A percentile compares a stretch with the other conserved stretches of the same genome.
These are phyloP conservation scores for Adela reaumurella DNA, from an alignment of 2,888 invertebrate genomes.

Conservation along the genomic window DNA sequence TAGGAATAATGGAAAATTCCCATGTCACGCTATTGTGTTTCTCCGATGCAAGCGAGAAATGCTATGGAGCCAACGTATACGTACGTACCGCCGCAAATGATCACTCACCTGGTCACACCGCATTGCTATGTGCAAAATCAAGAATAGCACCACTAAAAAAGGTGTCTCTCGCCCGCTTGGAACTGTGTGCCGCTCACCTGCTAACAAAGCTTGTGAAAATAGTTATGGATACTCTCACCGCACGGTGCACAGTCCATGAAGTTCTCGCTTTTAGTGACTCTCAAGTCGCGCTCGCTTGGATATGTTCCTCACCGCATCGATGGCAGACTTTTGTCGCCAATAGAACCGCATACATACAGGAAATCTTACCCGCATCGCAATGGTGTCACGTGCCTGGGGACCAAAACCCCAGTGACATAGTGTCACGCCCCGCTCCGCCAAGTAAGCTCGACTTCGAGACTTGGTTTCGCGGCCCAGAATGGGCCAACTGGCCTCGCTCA, in stretches of 20 bases:
- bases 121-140: slow-evolving; percentile 1
- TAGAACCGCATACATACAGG: slow-evolving; percentile 7
- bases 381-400: slow-evolving; percentile 8
- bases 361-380: slow-evolving; percentile 1
- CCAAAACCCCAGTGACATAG: too few relatives aligned
- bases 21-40: slow-evolving; percentile 1
- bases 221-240: neutral
- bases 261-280: slow-evolving; percentile 9
- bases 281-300: slow-evolving; percentile 9
- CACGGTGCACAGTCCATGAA: slow-evolving; percentile 5
- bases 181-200: slow-evolving; percentile 5
- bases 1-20: neutral
- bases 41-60: slow-evolving; percentile 1
- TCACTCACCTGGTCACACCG: neutral
- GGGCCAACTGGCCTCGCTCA: neutral
- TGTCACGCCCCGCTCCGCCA: slow-evolving; percentile 7
- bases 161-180: slow-evolving; percentile 5
- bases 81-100: neutral
- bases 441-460: neutral
- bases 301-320: slow-evolving; percentile 6
- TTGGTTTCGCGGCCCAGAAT: too few relatives aligned
- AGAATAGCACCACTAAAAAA: slow-evolving; percentile 3
- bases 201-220: slow-evolving; percentile 2
- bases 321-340: slow-evolving; percentile 10
- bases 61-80: slow-evolving; percentile 4